These are phyloP conservation scores for Hemicordylus capensis DNA, from an alignment of 2,113 vertebrate species.

Conservation along the genomic window DNA sequence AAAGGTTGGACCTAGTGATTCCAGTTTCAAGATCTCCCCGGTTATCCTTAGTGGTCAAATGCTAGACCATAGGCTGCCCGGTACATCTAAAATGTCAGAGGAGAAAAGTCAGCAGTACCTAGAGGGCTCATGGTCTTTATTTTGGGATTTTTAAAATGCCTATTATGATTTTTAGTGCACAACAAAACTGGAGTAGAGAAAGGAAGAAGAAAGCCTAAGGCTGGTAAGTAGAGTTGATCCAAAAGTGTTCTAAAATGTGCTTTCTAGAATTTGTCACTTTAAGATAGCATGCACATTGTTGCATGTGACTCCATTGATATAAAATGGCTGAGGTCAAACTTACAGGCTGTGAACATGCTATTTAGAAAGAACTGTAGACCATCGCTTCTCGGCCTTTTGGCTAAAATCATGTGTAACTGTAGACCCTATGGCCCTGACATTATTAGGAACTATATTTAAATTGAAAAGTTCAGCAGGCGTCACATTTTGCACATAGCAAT, in stretches of 20 bases:
- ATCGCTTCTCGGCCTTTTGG: too few relatives aligned
- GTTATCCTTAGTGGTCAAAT: neutral
- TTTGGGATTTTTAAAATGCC: too few relatives aligned
- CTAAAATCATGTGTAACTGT: neutral
- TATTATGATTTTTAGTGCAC: neutral
- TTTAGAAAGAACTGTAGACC: too few relatives aligned
- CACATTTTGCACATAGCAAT: too few relatives aligned
- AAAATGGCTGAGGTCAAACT: too few relatives aligned
- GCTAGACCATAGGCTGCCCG: neutral
- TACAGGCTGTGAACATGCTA: too few relatives aligned
- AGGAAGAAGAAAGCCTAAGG: neutral
- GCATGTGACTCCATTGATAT: neutral
- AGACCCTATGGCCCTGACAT: neutral
- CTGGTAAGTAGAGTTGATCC: neutral
- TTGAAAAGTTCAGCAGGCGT: too few relatives aligned
- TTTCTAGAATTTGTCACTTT: neutral
- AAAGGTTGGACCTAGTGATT: neutral
- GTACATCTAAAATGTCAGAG: neutral
- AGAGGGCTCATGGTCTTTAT: neutral
- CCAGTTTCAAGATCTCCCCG: neutral
- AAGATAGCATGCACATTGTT: neutral
- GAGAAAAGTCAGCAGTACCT: neutral
- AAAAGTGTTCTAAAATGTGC: neutral
- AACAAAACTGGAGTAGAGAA: neutral
- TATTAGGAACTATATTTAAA: neutral